Percentiles rank a stretch among this genome's conserved stretches.
Conservation (phyloP, 2,888 invertebrate genomes). For the Noctuana brunneofusca region DNA sequence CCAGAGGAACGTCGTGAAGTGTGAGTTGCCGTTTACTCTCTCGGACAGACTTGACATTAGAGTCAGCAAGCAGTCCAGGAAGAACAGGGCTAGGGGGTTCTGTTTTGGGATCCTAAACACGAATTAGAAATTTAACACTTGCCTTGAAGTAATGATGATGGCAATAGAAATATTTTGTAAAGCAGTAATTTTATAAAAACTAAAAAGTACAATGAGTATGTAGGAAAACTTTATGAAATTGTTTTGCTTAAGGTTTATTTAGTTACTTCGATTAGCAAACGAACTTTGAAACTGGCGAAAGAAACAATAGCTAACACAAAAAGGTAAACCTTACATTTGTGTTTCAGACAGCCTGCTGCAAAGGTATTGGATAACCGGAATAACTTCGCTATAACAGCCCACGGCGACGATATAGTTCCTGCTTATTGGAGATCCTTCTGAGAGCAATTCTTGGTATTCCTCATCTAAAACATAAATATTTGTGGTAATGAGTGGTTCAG, state of each 20-base stretch:
- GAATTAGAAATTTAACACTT: not conserved
- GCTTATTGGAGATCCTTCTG: slow-evolving; percentile 75
- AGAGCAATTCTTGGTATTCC: slow-evolving; percentile 88
- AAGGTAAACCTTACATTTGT: slow-evolving; percentile 82
- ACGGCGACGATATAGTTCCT: slow-evolving; percentile 85
- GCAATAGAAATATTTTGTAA: not conserved
- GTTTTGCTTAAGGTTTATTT: too few relatives aligned
- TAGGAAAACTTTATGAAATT: too few relatives aligned
- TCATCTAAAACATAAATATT: slow-evolving; percentile 83
- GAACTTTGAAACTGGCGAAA: not conserved
- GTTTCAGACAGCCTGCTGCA: slow-evolving; percentile 93
- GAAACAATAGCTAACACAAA: not conserved
- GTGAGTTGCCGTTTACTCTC: slow-evolving; percentile 91
- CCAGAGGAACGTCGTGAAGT: slow-evolving; percentile 95
- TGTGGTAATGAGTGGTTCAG: too few relatives aligned
- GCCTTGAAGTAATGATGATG: not conserved
- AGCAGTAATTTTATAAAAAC: not conserved
- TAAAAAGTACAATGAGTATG: not conserved
- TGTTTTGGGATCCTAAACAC: slow-evolving; percentile 82
- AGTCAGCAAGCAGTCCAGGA: slow-evolving; percentile 93
- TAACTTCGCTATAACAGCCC: slow-evolving; percentile 94
- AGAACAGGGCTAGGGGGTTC: slow-evolving; percentile 87
- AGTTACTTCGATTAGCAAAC: too few relatives aligned
- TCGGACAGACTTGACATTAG: slow-evolving; percentile 92
- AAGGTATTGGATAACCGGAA: slow-evolving; percentile 94